These are phyloP conservation scores for Cosmopolites sordidus DNA, from an alignment of 2,888 invertebrate genomes.

Conservation along the genomic window DNA sequence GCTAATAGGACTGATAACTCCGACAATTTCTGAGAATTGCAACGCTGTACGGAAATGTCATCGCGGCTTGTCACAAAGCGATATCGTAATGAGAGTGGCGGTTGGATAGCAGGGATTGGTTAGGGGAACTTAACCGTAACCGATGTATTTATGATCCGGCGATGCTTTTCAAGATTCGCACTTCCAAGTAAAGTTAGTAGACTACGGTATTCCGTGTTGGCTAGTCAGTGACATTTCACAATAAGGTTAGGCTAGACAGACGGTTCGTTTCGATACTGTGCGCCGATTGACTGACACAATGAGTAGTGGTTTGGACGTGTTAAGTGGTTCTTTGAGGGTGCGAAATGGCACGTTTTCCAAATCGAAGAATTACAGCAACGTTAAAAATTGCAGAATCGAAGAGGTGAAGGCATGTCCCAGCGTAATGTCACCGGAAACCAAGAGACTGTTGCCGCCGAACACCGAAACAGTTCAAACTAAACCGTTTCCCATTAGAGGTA, in stretches of 20 bases:
- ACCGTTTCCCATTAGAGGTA: conserved; percentile 83
- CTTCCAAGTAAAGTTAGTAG: conserved; percentile 7
- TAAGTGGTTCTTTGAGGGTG: conserved; percentile 46
- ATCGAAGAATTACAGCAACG: conserved; percentile 33
- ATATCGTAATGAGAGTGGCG: not conserved
- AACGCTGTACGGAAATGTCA: not conserved
- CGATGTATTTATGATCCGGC: not conserved
- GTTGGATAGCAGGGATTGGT: not conserved
- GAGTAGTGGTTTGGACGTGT: conserved; percentile 44
- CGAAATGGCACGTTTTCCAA: conserved; percentile 40
- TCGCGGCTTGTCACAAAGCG: not conserved
- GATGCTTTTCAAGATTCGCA: conserved; percentile 10
- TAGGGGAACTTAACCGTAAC: not conserved
- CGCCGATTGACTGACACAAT: conserved; percentile 28
- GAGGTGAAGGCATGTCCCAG: conserved; percentile 56
- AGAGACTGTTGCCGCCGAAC: conserved; percentile 68
- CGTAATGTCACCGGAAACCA: conserved; percentile 66
- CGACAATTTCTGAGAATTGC: not conserved
- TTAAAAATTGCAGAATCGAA: conserved; percentile 39
- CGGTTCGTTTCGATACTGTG: conserved; percentile 4
- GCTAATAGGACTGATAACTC: not conserved
- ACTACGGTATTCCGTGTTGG: conserved; percentile 1
- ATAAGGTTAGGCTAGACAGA: conserved; percentile 7
- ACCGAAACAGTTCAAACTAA: conserved; percentile 84
- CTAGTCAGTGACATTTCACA: not conserved